phyloP scores from a whole-genome alignment of 2,888 invertebrate species.

The Lymantria monacha region DNA sequence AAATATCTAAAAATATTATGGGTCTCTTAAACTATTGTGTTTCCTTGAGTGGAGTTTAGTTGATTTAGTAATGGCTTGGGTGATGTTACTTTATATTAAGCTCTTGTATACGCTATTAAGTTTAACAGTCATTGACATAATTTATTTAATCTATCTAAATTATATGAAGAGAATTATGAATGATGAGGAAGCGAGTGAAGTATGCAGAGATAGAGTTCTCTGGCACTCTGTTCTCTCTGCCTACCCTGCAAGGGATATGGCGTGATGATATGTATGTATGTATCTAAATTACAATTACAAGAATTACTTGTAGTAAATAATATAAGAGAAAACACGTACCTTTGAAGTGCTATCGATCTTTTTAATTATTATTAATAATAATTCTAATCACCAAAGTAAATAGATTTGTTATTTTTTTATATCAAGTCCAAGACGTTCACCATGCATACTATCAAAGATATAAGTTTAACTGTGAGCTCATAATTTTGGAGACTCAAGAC shows the following conservation, averaged over 20 bases:
- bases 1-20: too few species aligned
- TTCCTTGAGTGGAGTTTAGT: neutral
- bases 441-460: constrained; percentile 32
- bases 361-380: neutral
- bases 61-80: neutral
- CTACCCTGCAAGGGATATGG: too few species aligned
- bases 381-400: neutral
- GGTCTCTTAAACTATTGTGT: neutral
- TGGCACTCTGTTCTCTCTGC: too few species aligned
- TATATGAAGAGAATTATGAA: too few species aligned
- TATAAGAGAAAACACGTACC: neutral
- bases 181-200: too few species aligned
- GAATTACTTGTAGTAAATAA: neutral
- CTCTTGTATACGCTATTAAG: neutral
- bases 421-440: constrained; percentile 4
- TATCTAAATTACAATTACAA: neutral
- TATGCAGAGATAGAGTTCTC: too few species aligned
- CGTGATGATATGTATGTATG: too few species aligned
- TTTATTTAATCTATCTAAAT: too few species aligned
- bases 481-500: constrained; percentile 34
- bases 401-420: neutral
- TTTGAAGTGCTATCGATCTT: neutral
- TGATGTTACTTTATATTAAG: neutral
- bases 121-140: neutral
- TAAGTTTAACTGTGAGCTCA: constrained; percentile 22